Evolutionary conservation across 2,113 vertebrate genomes (phyloP).

Genomic region (Catagonus wagneri): DNA sequence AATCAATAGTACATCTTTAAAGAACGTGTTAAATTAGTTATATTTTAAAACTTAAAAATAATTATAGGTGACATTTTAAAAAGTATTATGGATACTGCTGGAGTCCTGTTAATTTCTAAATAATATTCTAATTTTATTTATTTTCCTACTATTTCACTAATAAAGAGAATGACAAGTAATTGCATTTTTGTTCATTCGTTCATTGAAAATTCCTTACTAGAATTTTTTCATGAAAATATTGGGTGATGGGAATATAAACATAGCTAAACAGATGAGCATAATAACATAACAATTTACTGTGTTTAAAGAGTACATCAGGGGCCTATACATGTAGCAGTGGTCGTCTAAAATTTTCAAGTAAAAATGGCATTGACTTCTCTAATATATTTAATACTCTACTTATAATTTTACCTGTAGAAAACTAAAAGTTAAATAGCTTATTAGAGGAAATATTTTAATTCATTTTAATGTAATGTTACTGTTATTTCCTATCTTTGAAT

Average conservation of each 20-base stretch:
- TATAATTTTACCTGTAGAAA: background rate
- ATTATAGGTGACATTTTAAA: background rate
- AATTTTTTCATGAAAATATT: background rate
- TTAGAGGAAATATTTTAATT: background rate
- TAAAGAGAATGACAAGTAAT: background rate
- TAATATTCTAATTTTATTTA: conserved; percentile 6
- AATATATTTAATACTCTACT: background rate
- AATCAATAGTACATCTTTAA: background rate
- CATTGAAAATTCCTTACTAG: conserved; percentile 7
- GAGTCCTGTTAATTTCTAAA: background rate
- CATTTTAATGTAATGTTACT: background rate
- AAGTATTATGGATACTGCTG: background rate
- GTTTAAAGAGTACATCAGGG: background rate
- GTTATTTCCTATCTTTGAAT: background rate
- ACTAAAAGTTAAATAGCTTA: background rate
- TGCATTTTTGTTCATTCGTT: conserved; percentile 9
- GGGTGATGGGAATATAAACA: background rate
- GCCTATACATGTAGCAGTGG: accelerated
- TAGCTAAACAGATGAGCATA: background rate
- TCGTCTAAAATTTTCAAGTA: background rate
- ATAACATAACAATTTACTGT: background rate
- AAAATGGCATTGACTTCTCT: background rate
- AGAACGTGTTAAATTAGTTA: background rate
- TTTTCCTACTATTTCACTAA: background rate
- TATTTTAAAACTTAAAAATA: background rate